phyloP scores from a whole-genome alignment of 2,113 vertebrate species.

The Pungitius pungitius region DNA sequence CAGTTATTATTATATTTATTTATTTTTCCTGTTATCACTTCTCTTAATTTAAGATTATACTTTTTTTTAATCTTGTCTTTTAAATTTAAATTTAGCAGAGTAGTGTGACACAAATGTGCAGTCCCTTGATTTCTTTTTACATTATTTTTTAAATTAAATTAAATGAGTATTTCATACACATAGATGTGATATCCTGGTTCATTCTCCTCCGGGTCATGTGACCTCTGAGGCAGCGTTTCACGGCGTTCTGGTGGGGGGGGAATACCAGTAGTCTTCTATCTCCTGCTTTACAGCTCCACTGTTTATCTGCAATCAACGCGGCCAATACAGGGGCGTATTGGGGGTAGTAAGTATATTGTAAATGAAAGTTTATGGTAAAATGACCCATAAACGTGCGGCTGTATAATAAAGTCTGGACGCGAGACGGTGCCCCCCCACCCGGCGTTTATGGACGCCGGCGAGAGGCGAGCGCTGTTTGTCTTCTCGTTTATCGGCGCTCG shows the following conservation, averaged over 20 bases:
- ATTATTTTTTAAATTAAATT: no score
- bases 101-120: no score
- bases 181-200: no score
- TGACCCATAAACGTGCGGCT: conserved; percentile 77
- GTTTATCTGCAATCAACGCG: conserved; percentile 75
- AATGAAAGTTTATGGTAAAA: conserved; percentile 84
- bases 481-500: conserved; percentile 61
- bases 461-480: conserved; percentile 49
- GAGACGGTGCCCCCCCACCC: not conserved
- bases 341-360: conserved; percentile 78
- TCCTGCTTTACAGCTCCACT: conserved; percentile 76
- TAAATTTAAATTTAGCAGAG: no score
- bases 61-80: not conserved
- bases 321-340: conserved; percentile 74
- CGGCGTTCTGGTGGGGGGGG: no score
- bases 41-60: no score
- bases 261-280: conserved; percentile 1
- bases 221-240: no score
- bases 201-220: no score
- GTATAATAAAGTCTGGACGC: conserved; percentile 66
- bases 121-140: no score
- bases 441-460: conserved; percentile 43
- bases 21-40: no score
- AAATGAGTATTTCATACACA: no score
- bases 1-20: no score